A percentile compares a stretch with the other conserved stretches of the same genome.
These are phyloP conservation scores for Dicaeum eximium DNA, from an alignment of 2,113 vertebrate species.

Conservation along the genomic window DNA sequence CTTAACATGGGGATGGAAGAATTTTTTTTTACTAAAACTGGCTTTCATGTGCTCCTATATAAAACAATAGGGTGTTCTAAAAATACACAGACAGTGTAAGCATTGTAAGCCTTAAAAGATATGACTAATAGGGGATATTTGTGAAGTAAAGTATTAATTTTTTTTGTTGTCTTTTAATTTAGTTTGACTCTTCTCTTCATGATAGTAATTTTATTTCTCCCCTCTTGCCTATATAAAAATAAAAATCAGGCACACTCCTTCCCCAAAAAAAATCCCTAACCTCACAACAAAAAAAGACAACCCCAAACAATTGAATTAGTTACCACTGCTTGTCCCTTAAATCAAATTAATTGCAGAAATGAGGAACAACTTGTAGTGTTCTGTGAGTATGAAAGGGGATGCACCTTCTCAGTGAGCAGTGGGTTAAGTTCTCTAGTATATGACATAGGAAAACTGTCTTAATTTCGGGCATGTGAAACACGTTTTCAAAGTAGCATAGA, in stretches of 20 bases:
- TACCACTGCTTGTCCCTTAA: slow-evolving; percentile 5
- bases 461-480: slow-evolving; percentile 26
- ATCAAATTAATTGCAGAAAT: neutral
- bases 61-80: slow-evolving; percentile 30
- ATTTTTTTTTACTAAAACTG: slow-evolving; percentile 48
- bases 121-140: slow-evolving; percentile 30
- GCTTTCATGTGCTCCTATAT: slow-evolving; percentile 44
- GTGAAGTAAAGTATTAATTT: slow-evolving; percentile 16
- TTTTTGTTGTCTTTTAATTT: slow-evolving; percentile 60
- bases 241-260: neutral
- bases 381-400: slow-evolving; percentile 28
- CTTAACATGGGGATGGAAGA: slow-evolving; percentile 40
- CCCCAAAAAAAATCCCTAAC: neutral
- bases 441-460: neutral
- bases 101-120: slow-evolving; percentile 52
- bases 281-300: neutral
- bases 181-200: slow-evolving; percentile 59
- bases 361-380: neutral
- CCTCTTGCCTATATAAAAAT: slow-evolving; percentile 34
- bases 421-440: slow-evolving; percentile 4
- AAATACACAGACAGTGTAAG: slow-evolving; percentile 27
- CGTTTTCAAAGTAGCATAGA: slow-evolving; percentile 25
- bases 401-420: slow-evolving; percentile 27
- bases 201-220: slow-evolving; percentile 27
- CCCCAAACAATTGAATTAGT: neutral